These are phyloP conservation scores for Piprites chloris DNA, from an alignment of 2,113 vertebrate species.

Conservation along the genomic window DNA sequence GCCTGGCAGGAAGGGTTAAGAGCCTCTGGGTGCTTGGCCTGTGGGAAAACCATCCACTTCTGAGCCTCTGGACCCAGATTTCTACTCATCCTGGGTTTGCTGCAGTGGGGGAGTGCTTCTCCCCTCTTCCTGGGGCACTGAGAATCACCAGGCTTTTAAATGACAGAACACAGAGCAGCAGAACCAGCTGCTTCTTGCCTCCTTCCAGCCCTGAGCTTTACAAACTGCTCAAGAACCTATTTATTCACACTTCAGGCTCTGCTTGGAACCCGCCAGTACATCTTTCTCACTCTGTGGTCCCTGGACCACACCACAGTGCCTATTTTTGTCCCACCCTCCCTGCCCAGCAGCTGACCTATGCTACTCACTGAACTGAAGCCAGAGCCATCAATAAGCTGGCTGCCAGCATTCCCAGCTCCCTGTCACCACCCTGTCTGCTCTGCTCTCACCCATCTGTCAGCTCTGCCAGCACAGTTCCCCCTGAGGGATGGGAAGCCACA, in stretches of 20 bases:
- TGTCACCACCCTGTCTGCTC: neutral
- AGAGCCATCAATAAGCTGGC: neutral
- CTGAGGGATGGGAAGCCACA: neutral
- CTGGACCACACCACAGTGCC: neutral
- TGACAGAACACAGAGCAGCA: neutral
- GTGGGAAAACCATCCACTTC: neutral
- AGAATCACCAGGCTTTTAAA: neutral
- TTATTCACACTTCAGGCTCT: neutral
- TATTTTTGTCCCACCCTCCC: neutral
- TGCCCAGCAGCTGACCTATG: neutral
- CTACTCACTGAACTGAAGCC: neutral
- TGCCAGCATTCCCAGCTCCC: neutral
- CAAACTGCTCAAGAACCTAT: neutral
- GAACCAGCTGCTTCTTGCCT: neutral
- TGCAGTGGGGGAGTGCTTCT: neutral
- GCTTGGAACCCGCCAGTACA: neutral
- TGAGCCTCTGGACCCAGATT: neutral
- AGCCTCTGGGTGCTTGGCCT: neutral
- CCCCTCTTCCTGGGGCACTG: neutral
- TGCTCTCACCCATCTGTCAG: neutral
- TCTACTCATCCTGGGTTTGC: neutral
- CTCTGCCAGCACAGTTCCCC: neutral
- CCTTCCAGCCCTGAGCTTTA: neutral
- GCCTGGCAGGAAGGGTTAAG: neutral
- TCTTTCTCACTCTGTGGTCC: neutral